phyloP scores from a whole-genome alignment of 2,113 vertebrate genomes.

The Halcyon malimbica region DNA sequence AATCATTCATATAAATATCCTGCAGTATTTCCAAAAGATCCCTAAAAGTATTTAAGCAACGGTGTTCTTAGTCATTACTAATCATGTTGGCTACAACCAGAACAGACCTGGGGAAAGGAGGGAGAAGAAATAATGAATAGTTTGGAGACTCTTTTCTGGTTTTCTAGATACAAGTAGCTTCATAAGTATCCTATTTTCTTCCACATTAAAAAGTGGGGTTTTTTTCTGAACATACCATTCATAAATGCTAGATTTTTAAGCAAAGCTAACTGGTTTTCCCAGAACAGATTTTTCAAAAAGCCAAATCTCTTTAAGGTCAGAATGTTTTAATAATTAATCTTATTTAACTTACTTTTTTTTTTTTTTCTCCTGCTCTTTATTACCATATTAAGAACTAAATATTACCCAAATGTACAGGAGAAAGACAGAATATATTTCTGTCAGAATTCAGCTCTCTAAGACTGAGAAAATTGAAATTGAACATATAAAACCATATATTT shows the following conservation, averaged over 20 bases:
- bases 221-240: background rate
- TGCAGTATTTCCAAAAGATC: background rate
- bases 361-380: background rate
- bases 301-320: background rate
- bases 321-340: background rate
- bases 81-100: background rate
- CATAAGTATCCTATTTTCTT: background rate
- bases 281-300: background rate
- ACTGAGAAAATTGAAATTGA: background rate
- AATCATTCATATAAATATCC: background rate
- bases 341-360: background rate
- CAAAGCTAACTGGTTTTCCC: background rate
- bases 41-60: background rate
- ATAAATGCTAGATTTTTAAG: background rate
- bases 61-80: background rate
- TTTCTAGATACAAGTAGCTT: background rate
- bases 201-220: rapidly evolving
- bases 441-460: background rate
- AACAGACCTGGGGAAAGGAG: background rate
- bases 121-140: background rate
- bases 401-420: background rate
- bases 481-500: background rate
- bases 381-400: background rate
- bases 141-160: background rate
- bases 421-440: background rate